phyloP scores from a whole-genome alignment of 2,888 invertebrate species.

The Caenorhabditis angaria region DNA sequence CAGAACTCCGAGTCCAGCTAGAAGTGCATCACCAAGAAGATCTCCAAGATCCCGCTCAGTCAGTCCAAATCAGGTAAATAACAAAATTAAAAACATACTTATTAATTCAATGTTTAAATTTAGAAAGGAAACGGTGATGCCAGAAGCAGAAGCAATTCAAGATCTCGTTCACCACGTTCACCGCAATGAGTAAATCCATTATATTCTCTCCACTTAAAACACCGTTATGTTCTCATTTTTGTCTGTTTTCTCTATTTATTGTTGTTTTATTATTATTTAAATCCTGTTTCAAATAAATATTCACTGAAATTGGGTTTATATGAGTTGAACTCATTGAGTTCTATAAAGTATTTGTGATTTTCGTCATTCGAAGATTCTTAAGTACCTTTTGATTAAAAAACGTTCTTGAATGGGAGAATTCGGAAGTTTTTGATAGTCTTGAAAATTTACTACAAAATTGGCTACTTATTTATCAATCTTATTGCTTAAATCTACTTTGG shows the following conservation, averaged over 20 bases:
- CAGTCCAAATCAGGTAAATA: background rate
- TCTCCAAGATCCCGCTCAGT: background rate
- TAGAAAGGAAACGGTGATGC: background rate
- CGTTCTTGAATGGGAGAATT: no score
- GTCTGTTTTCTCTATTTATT: slow-evolving; percentile 6
- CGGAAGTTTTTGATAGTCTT: no score
- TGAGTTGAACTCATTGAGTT: no score
- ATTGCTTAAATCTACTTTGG: no score
- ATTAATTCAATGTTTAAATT: background rate
- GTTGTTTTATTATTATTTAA: slow-evolving; percentile 9
- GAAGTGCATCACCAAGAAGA: background rate
- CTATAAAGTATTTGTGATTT: no score
- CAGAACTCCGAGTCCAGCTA: slow-evolving; percentile 3
- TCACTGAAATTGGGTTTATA: no score
- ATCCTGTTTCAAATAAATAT: background rate
- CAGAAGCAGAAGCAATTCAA: slow-evolving; percentile 13
- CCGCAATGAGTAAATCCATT: slow-evolving; percentile 5
- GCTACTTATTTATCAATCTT: no score
- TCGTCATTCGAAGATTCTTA: no score
- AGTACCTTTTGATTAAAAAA: no score
- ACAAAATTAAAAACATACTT: no score
- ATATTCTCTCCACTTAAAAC: background rate
- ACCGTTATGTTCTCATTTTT: slow-evolving; percentile 16
- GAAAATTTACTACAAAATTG: no score
- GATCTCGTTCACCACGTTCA: slow-evolving; percentile 28